phyloP scores from a whole-genome alignment of 37 sponge, comb jelly and placozoan species.

The Haliclona indistincta region DNA sequence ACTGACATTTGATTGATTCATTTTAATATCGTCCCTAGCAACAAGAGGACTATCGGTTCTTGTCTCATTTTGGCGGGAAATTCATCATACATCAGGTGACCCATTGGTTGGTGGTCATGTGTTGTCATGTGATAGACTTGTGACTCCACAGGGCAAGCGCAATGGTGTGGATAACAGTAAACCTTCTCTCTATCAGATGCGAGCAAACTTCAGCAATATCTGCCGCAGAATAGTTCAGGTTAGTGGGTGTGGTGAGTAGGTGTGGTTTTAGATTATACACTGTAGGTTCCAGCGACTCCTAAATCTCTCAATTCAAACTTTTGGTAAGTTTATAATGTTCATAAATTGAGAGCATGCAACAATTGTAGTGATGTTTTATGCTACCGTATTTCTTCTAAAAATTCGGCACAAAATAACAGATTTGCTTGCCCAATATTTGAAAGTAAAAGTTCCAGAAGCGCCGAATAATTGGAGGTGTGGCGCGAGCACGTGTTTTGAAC shows the following conservation, averaged over 20 bases:
- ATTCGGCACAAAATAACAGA: too few relatives aligned
- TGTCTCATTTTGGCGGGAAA: slow-evolving; percentile 93
- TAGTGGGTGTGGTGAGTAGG: background rate
- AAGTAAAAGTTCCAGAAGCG: too few relatives aligned
- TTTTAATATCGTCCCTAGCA: too few relatives aligned
- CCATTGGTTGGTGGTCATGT: background rate
- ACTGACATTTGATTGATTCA: too few relatives aligned
- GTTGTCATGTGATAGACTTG: background rate
- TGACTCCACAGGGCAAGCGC: slow-evolving; percentile 53
- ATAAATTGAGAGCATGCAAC: background rate
- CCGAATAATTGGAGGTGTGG: too few relatives aligned
- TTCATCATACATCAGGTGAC: slow-evolving; percentile 90
- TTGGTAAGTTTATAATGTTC: slow-evolving; percentile 48
- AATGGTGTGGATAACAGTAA: slow-evolving; percentile 8
- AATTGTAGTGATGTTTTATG: background rate
- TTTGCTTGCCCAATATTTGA: too few relatives aligned
- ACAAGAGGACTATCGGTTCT: slow-evolving; percentile 87
- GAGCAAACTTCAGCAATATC: slow-evolving; percentile 75
- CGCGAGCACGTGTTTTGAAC: too few relatives aligned
- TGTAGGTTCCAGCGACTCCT: slow-evolving; percentile 58
- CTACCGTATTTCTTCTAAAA: too few relatives aligned
- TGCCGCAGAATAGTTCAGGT: slow-evolving; percentile 81
- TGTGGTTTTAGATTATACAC: background rate
- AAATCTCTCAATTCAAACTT: slow-evolving; percentile 80
- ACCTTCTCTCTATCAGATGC: slow-evolving; percentile 81